Base-by-base conservation (phyloP, 2,888 invertebrate genomes). In the Oxycera nigricornis region DNA sequence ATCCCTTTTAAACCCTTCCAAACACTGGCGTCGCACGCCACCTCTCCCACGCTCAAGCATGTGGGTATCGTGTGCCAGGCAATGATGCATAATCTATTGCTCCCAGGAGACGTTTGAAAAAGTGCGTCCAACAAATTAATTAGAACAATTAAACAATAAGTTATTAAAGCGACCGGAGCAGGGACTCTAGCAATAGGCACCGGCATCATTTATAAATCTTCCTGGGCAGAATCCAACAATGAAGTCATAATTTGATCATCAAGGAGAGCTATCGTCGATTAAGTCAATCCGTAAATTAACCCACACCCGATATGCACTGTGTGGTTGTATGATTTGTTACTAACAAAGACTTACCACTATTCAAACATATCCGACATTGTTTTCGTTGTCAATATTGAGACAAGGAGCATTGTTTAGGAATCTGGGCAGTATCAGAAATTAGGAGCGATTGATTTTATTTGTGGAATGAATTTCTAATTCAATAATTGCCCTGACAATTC, bases 111-210 rank as follows among this genome's bases (percentile, higher is more conserved):
- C 9, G 28, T 30, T 46, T 14, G 30, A 52, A 52, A 52, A 70
- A 70, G 31, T 35, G 70, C 52, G 70, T 52, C 70, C 22, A 70
- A 52, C 70, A 70, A 70, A 70, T 70, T 70, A 70, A 70, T 70
- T 70, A 55, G 52, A 20, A 55, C 70, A 70, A 70, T 70, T 70
- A 70, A 70, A 35, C 31, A 55, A 55, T 70, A 55, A 70, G 55
- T 52, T 70, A 70, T 70, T 70, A 11, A 14, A 22, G 24, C 67
- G 41, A 46, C 59, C 4, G 70, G 52, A 17, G 26, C 7, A 28
- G 55, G 30, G 17, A 22, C 55, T n/a, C 61, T 9, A 11, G 35
- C 4, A 61, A 35, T 28, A 31, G 17, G n/a, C 26, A n/a, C 39
- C 65, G 39, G 24, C 24, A 39, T 39, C 24, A 24, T 24, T 65